Conservation (phyloP, 2,888 invertebrate genomes). For the Lepidochitona cinerea region DNA sequence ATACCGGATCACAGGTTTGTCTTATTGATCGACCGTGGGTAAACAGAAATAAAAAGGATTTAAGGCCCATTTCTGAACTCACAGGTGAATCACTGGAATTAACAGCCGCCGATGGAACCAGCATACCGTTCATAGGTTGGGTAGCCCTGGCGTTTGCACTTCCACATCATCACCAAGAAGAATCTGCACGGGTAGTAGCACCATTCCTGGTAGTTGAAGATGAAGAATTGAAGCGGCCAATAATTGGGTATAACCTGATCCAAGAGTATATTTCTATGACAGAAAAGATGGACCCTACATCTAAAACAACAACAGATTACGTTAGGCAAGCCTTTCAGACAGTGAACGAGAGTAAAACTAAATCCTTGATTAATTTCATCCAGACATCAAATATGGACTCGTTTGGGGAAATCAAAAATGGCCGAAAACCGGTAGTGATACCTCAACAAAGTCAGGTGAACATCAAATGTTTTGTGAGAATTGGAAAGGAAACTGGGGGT, state of each 20-base stretch:
- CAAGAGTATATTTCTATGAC: conserved; percentile 7
- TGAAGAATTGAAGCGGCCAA: background rate
- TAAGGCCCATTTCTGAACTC: conserved; percentile 7
- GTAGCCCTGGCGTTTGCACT: background rate
- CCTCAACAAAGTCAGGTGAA: no score
- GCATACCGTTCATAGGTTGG: conserved; percentile 7
- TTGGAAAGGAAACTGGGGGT: no score
- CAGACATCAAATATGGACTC: no score
- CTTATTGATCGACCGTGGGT: background rate
- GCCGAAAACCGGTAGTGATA: no score
- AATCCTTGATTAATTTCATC: no score
- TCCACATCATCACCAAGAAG: background rate
- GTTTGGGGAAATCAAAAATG: no score
- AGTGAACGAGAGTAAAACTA: no score
- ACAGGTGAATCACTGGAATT: background rate
- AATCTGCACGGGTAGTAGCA: background rate
- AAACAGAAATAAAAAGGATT: background rate
- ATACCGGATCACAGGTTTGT: background rate
- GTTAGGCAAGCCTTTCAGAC: no score
- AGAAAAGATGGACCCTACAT: no score
- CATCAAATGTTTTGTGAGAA: no score
- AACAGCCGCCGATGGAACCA: conserved; percentile 1
- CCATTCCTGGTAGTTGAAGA: background rate
- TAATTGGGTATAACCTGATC: conserved; percentile 14
- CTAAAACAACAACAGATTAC: no score